phyloP scores from a whole-genome alignment of 2,888 invertebrate genomes.

The Metacarcinus magister region DNA sequence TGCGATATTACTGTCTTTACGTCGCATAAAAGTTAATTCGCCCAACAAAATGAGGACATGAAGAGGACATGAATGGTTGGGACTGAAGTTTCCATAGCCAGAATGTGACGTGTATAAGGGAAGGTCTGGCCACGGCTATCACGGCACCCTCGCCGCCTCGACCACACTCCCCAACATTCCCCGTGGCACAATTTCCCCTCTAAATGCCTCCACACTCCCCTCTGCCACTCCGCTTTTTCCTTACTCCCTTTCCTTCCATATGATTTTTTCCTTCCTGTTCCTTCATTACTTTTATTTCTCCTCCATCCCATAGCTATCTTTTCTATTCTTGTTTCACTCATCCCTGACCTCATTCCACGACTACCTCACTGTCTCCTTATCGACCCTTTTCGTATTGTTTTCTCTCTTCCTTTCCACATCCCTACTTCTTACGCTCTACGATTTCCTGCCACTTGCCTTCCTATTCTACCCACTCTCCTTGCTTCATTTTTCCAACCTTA shows the following conservation, averaged over 20 bases:
- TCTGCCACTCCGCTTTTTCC: not conserved
- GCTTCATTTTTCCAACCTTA: not conserved
- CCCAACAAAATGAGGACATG: not conserved
- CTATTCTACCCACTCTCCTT: not conserved
- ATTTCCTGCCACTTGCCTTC: not conserved
- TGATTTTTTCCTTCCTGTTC: not conserved
- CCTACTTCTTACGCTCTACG: not conserved
- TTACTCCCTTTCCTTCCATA: not conserved
- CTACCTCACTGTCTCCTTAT: not conserved
- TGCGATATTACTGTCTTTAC: not conserved
- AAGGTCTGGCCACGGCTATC: not conserved
- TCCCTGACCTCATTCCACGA: not conserved
- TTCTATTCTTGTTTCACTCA: not conserved
- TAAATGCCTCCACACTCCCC: not conserved
- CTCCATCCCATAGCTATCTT: no score
- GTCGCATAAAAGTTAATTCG: not conserved
- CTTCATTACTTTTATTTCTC: not conserved
- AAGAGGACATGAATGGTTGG: not conserved
- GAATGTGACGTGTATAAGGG: not conserved
- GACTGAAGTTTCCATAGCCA: not conserved
- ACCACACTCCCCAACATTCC: not conserved
- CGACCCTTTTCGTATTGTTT: not conserved
- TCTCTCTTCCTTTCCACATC: not conserved
- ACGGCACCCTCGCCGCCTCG: not conserved
- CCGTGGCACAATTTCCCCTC: not conserved